phyloP scores from a whole-genome alignment of 2,113 vertebrate species.

The Jaculus jaculus region DNA sequence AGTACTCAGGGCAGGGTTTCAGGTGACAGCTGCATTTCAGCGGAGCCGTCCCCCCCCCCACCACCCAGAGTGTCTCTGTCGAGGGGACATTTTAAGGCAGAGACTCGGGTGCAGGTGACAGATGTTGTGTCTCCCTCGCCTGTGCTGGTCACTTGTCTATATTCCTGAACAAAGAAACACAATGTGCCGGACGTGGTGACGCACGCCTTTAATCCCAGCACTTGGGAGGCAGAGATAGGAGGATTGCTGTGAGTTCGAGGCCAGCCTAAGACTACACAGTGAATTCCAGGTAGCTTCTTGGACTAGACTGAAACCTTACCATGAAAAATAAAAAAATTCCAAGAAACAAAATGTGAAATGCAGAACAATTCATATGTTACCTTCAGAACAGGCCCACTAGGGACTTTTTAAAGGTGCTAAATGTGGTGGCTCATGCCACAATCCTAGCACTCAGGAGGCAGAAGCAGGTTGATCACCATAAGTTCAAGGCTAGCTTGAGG shows the following conservation, averaged over 20 bases:
- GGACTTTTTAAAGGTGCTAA: neutral
- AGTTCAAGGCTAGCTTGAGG: neutral
- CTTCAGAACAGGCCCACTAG: conserved; percentile 33
- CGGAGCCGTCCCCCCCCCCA: neutral
- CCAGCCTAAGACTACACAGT: too few relatives aligned
- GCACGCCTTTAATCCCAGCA: too few relatives aligned
- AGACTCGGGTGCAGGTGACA: conserved; percentile 8
- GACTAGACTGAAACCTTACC: too few relatives aligned
- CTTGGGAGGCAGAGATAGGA: too few relatives aligned
- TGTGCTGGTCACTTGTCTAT: neutral
- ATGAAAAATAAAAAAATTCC: too few relatives aligned
- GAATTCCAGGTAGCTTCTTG: too few relatives aligned
- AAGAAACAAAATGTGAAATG: conserved; percentile 46
- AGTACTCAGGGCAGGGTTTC: fast-evolving
- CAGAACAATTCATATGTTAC: conserved; percentile 7
- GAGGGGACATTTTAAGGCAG: neutral
- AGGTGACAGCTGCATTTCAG: neutral
- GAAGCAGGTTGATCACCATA: neutral
- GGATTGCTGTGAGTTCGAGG: too few relatives aligned
- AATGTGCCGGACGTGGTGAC: too few relatives aligned
- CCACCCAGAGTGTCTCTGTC: neutral
- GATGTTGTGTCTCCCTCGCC: neutral
- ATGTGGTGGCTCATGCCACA: neutral
- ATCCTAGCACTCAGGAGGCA: neutral
- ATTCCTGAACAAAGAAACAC: conserved; percentile 24